Evolutionary conservation across 2,888 invertebrate species (phyloP).

Genomic region (Drosophila affinis): DNA sequence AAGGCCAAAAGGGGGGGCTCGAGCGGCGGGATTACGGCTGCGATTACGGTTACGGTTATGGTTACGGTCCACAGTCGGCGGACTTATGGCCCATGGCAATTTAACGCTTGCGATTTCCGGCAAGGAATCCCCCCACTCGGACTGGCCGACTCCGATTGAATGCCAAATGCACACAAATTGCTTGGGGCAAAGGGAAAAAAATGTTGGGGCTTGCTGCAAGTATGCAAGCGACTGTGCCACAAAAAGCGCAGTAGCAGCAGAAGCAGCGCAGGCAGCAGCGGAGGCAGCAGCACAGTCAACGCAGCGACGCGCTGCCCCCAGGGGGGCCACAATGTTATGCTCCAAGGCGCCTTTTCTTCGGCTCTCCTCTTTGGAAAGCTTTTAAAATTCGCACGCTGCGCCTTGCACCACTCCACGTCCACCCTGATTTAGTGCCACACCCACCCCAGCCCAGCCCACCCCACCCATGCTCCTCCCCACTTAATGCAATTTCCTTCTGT

Average conservation of each 20-base stretch:
- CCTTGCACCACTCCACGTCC: slow-evolving; percentile 25
- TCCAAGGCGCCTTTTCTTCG: slow-evolving; percentile 42
- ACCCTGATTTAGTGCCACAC: neutral
- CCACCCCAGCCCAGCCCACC: neutral
- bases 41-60: slow-evolving; percentile 10
- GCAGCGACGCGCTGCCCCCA: slow-evolving; percentile 35
- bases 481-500: slow-evolving; percentile 72
- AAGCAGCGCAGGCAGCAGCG: slow-evolving; percentile 9
- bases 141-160: slow-evolving; percentile 62
- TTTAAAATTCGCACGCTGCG: slow-evolving; percentile 73
- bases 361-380: slow-evolving; percentile 50
- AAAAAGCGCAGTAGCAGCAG: slow-evolving; percentile 57
- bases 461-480: slow-evolving; percentile 17
- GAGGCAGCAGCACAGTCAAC: slow-evolving; percentile 7
- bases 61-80: slow-evolving; percentile 37
- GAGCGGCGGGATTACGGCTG: slow-evolving; percentile 6
- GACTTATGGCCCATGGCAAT: slow-evolving; percentile 68
- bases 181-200: slow-evolving; percentile 33
- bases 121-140: slow-evolving; percentile 49
- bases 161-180: slow-evolving; percentile 75
- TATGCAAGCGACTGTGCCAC: slow-evolving; percentile 36
- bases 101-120: slow-evolving; percentile 74
- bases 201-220: slow-evolving; percentile 48
- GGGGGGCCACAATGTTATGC: slow-evolving; percentile 43
- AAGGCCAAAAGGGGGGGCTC: slow-evolving; percentile 1